phyloP scores from a whole-genome alignment of 2,113 vertebrate species.

The Myodes glareolus region DNA sequence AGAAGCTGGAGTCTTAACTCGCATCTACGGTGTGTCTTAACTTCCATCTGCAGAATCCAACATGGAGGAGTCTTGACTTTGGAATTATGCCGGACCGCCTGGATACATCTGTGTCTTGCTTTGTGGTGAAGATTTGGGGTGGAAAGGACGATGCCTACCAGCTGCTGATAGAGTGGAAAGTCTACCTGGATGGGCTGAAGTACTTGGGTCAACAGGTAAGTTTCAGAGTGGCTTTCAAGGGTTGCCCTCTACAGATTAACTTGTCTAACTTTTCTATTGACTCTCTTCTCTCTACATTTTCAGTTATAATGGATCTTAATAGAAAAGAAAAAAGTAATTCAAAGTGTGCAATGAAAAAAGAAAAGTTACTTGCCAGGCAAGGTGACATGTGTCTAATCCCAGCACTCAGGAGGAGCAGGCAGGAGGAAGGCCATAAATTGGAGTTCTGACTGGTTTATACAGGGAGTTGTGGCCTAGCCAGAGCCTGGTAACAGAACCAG shows the following conservation, averaged over 20 bases:
- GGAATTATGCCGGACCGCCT: slow-evolving; percentile 95
- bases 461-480: neutral
- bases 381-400: neutral
- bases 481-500: neutral
- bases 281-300: slow-evolving; percentile 3
- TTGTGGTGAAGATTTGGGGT: slow-evolving; percentile 98
- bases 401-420: neutral
- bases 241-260: neutral
- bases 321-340: neutral
- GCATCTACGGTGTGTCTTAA: neutral
- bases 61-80: slow-evolving; percentile 98
- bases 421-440: neutral
- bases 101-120: slow-evolving; percentile 96
- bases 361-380: neutral
- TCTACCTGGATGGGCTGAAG: slow-evolving; percentile 95
- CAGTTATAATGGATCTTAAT: neutral
- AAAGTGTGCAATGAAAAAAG: neutral
- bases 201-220: slow-evolving; percentile 97
- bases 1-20: slow-evolving; percentile 16
- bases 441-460: neutral
- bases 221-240: slow-evolving; percentile 15
- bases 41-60: slow-evolving; percentile 92
- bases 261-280: neutral
- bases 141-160: slow-evolving; percentile 88
- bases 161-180: slow-evolving; percentile 97